Base-by-base conservation (phyloP, 2,888 invertebrate genomes). In the Steinernema carpocapsae region DNA sequence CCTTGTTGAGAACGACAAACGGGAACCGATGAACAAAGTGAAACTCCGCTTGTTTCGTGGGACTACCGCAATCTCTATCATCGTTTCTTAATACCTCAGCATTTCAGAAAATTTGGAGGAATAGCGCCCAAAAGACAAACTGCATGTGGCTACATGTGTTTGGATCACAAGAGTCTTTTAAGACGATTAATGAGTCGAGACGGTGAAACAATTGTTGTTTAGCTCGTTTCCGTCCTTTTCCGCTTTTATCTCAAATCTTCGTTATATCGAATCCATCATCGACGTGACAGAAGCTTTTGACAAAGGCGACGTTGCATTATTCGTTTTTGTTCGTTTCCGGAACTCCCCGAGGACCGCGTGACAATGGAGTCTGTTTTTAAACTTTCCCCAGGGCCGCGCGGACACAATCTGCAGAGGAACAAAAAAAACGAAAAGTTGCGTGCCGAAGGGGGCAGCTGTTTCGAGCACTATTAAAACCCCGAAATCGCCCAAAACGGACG, bases 151-250 rank as follows among this genome's bases (percentile, higher is more conserved):
- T 37, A 37, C 37, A 37, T 6, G 37, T 37, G 37, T 37, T 37
- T 37, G 37, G 37, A 10, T 37, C 10, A 10, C 4, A 37, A 37
- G 10, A 37, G n/a, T n/a, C 37, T 10, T 37, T 37, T 37, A 3
- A 17, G 32, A 37, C 32, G 64, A 64, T 64, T 64, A 64, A 64
- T 64, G 64, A 64, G 64, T 26, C 64, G 32, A 12, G 64, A 64
- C 64, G 7, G 32, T 64, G 64, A 14, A 26, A 37, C 64, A 64
- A 64, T 64, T 64, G 64, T 64, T 64, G 64, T 64, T 64, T 64
- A 32, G 64, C 12, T 37, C 37, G 37, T 37, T 37, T 37, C 37
- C 3, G 37, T 37, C 10, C 37, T 37, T n/a, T 37, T 37, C 37
- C 37, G 14, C 56, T 56, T 56, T 14, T n/a, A 29, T 7, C 64